These are phyloP conservation scores for Protophormia terraenovae DNA, from an alignment of 2,888 invertebrate species.

Conservation along the genomic window DNA sequence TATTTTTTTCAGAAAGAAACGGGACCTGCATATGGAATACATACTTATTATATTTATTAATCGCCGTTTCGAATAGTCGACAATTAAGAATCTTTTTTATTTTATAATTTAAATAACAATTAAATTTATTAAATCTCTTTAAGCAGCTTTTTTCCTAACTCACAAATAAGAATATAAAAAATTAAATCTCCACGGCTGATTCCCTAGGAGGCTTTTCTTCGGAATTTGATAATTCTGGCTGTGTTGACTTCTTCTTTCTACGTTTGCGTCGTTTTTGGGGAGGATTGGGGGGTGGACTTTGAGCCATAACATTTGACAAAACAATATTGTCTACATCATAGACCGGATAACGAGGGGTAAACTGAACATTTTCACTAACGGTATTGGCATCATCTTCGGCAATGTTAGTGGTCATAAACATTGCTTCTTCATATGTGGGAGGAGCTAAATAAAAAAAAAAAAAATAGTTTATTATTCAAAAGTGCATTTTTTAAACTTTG, in stretches of 20 bases:
- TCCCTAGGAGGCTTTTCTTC: constrained; percentile 70
- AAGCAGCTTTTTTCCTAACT: background rate
- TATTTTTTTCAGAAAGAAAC: too few species aligned
- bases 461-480: too few species aligned
- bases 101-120: too few species aligned
- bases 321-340: constrained; percentile 75
- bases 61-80: too few species aligned
- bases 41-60: too few species aligned
- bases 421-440: constrained; percentile 80
- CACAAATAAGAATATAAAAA: background rate
- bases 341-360: constrained; percentile 80
- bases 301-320: constrained; percentile 37
- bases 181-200: constrained; percentile 74
- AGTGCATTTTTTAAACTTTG: background rate
- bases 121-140: background rate
- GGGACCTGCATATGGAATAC: too few species aligned
- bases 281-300: constrained; percentile 74
- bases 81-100: too few species aligned
- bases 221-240: background rate
- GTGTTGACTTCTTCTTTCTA: constrained; percentile 13
- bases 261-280: constrained; percentile 72
- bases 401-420: constrained; percentile 78
- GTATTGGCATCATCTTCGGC: constrained; percentile 77
- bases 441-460: constrained; percentile 75
- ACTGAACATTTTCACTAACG: constrained; percentile 73